A percentile compares a stretch with the other conserved stretches of the same genome.
phyloP scores from a whole-genome alignment of 1,140 invertebrate genomes.

The Aphaenogaster ashmeadi region DNA sequence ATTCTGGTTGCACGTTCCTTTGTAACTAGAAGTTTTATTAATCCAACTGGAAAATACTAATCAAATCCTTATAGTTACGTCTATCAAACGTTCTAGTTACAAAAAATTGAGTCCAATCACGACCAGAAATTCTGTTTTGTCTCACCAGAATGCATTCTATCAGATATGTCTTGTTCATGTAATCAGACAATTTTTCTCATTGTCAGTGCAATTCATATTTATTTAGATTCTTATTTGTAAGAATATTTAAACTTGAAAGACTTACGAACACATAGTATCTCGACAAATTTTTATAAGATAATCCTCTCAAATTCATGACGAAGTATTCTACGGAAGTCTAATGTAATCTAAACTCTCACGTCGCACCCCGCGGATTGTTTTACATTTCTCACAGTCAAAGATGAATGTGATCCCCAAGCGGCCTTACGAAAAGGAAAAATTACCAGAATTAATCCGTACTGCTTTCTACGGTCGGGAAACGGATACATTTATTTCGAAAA shows the following conservation, averaged over 20 bases:
- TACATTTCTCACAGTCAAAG: conserved; percentile 15
- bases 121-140: no score
- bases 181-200: no score
- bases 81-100: no score
- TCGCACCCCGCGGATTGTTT: conserved; percentile 5
- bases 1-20: no score
- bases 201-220: not conserved
- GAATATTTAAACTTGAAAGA: not conserved
- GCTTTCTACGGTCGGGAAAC: not conserved
- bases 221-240: not conserved
- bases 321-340: not conserved
- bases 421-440: conserved; percentile 23
- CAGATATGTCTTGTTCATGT: no score
- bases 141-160: no score
- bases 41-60: no score
- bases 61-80: no score
- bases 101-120: no score
- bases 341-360: not conserved
- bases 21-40: no score
- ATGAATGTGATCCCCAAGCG: not conserved
- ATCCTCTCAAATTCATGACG: conserved; percentile 4
- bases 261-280: not conserved
- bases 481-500: conserved; percentile 24
- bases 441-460: conserved; percentile 25
- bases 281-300: conserved; percentile 4